Base-by-base conservation (phyloP, 2,113 vertebrate species). In the Sylvilagus bachmani region DNA sequence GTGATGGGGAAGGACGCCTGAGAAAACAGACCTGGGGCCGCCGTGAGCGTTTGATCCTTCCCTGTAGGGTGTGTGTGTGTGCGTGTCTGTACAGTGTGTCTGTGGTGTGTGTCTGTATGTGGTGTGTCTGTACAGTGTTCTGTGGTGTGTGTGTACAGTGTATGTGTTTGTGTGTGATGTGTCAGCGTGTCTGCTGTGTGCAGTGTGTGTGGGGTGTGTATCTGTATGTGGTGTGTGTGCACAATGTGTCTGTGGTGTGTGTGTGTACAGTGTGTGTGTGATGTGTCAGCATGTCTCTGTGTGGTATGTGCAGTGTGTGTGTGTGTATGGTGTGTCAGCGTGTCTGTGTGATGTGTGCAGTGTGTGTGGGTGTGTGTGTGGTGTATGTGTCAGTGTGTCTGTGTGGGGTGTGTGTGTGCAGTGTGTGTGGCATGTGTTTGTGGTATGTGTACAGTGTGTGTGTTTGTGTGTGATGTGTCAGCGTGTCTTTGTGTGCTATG, bases 1-100 rank as follows among this genome's bases (percentile, higher is more conserved):
- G 98, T 96, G 97, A 97, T 97, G 97, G 98, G 95, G 98, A 98
- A 97, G 96, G 96, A 92, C 95, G 98, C 98, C 98, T 98, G 98
- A 98, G 98, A 98, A 98, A 98, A 98, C 96, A 98, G 98, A 94
- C 88, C 81, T 97, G 82, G 96, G 98, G 86, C 71, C 94, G 79
- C 96, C 62, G 78, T 51, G 95, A 95, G 96, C 97, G 98, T 99
- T 98, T 98, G 98, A 99, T 98, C 97, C 98, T 92, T 49, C 58
- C 94, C 86, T 53, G 11, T 24, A 77, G 82, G 44, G 33, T 44
- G 44, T 44, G 44, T 44, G 44, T 44, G 53, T 33, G 77, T 29
- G 73, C 10, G 75, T 58, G 77, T 12, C 51, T 10, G 77, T 21
- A 49, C 62, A 73, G 8, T 44, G 44, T 44, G 44, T 44, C 44